Base-by-base conservation (phyloP, 2,113 vertebrate species). In the Notothenia rossii region DNA sequence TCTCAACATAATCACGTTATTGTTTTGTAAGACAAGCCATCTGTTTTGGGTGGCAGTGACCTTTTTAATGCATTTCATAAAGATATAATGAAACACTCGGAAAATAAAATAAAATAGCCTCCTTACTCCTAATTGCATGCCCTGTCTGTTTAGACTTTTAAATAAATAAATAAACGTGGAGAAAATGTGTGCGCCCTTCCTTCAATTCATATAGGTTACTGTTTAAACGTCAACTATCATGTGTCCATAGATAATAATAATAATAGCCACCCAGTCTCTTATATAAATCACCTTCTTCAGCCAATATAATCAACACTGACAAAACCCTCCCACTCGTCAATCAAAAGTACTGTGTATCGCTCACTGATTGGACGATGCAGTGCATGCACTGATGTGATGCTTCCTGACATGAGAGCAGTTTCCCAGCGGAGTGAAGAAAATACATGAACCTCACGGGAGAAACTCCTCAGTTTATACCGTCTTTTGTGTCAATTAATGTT, bases 1-100 rank as follows among this genome's bases (percentile, higher is more conserved):
- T 29, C 3, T 81, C 14, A 45, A 29, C 43, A 49, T 65, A 10
- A 46, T 45, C 36, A 50, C 25, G 7, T 25, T 69, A 10, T 55
- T 67, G 22, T 59, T 48, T 18, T 55, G 12, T 53, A 66, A 72
- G 76, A 66, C 29, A 71, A 59, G 50, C 20, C 43, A 10, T 61
- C 20, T 43, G 0, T 15, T 50, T 70, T 74, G 36, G 11, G 22
- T 20, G 5, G 17, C 25, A 64, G 36, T 45, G 51, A 69, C 25
- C 10, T 33, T 61, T 82, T 59, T 20, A 60, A 72, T 73, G 40
- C 3, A 17, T 66, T 25, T 50, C 22, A 62, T 18, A 6, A 81
- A 11, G 10, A 56, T 9, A 8, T 10, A 49, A 9, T 46, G 0
- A 29, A 61, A 80, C 11, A 18, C 36, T 15, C 11, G 15, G 5